Evolutionary conservation across 1,140 invertebrate species (phyloP).

Genomic region (Anastrepha ludens): DNA sequence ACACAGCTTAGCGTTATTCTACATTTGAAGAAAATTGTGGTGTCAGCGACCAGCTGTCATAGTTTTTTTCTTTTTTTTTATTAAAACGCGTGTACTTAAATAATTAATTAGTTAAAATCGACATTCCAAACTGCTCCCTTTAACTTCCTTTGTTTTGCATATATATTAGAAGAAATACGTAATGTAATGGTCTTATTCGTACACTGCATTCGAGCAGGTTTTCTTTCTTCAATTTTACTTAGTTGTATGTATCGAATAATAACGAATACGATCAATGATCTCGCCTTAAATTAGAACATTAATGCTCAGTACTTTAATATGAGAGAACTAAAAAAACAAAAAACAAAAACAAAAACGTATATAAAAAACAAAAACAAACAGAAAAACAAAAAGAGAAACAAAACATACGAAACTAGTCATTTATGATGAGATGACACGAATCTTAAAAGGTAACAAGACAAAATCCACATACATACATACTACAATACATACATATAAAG

Average conservation of each 20-base stretch:
- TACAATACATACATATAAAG: neutral
- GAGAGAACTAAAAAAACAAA: neutral
- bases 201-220: neutral
- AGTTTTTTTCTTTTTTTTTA: slow-evolving; percentile 22
- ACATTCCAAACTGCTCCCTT: slow-evolving; percentile 24
- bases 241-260: slow-evolving; percentile 39
- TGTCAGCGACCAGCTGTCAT: slow-evolving; percentile 8
- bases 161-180: neutral
- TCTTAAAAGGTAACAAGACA: neutral
- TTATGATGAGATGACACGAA: slow-evolving; percentile 46
- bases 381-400: neutral
- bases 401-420: slow-evolving; percentile 49
- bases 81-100: slow-evolving; percentile 31
- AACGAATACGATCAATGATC: slow-evolving; percentile 52
- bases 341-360: slow-evolving; percentile 2
- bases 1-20: neutral
- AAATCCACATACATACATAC: slow-evolving; percentile 3
- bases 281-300: slow-evolving; percentile 48
- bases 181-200: neutral
- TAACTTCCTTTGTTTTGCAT: neutral
- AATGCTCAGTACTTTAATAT: slow-evolving; percentile 48
- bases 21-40: neutral
- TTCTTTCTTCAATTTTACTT: neutral
- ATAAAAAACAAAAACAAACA: neutral
- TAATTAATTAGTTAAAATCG: slow-evolving; percentile 25